Base-by-base conservation (phyloP, 2,888 invertebrate species). In the Pomacea canaliculata region DNA sequence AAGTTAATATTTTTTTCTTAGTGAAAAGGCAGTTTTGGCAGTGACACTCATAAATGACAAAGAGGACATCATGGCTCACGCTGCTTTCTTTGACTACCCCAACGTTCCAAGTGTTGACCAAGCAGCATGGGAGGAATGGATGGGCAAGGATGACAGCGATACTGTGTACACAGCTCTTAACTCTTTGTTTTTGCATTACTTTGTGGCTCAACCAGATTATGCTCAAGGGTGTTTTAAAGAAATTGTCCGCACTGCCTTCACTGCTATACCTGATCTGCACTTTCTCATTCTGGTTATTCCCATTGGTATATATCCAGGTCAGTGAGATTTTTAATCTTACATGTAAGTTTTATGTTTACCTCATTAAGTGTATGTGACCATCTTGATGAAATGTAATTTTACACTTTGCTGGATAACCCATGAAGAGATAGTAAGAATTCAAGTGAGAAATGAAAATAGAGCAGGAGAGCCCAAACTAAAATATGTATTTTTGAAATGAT, bases 1-100 rank as follows among this genome's bases (percentile, higher is more conserved):
- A 37, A 37, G 37, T 37, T 37, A 37, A 37, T 37, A 5, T 37
- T 37, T 37, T 37, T 56, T 72, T 82, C 82, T 49, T 82, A 89
- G 86, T 84, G 91, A 91, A 80, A 90, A 89, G 76, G 89, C 90
- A 46, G 87, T 89, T 9, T 80, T 91, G 65, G 90, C 91, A 10
- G 87, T 91, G 19, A 90, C 90, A 0, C 81, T 91, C 48, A 85
- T 86, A 71, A 89, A 90, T 82, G 89, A 89, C 19, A 83, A 84
- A 62, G 89, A 90, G 67, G 89, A 90, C 71, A 87, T 91, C 56
- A 82, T 91, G 66, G 91, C 89, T 7, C 89, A 90, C 85, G 90
- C 90, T 49, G 88, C 90, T 18, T 91, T 91, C 79, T 87, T 89
- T 82, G 91, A 91, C 80, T 91, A 89, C 80, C 91, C 91, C 5